phyloP scores from a whole-genome alignment of 1,140 invertebrate genomes.

The Pentalonia nigronervosa region DNA sequence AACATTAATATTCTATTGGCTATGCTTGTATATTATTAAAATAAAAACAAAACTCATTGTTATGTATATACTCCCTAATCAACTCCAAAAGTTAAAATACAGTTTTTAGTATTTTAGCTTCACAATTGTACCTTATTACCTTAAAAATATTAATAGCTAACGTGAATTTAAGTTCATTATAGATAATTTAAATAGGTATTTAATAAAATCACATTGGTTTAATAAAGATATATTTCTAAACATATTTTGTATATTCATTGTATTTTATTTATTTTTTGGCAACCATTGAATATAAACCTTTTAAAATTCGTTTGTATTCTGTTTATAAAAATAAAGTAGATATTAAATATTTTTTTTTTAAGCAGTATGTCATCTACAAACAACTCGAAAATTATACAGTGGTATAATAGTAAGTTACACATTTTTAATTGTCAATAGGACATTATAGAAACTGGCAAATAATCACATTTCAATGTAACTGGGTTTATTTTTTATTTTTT shows the following conservation, averaged over 20 bases:
- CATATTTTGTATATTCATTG: background rate
- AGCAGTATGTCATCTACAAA: background rate
- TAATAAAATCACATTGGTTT: background rate
- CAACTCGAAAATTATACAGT: background rate
- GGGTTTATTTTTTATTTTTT: conserved; percentile 26
- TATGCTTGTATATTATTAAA: too few relatives aligned
- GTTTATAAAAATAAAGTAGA: background rate
- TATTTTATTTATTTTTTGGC: background rate
- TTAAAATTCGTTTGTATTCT: background rate
- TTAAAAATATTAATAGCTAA: background rate
- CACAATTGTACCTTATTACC: background rate
- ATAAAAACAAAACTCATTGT: too few relatives aligned
- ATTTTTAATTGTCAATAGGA: background rate
- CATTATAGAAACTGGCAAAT: conserved; percentile 22
- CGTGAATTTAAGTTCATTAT: background rate
- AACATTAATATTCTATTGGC: too few relatives aligned
- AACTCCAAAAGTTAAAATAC: too few relatives aligned
- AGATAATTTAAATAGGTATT: background rate
- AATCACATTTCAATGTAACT: conserved; percentile 40
- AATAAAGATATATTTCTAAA: background rate
- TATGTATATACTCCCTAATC: too few relatives aligned
- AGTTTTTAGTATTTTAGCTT: too few relatives aligned
- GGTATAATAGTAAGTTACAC: background rate
- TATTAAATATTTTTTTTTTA: background rate
- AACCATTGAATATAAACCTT: background rate